phyloP scores from a whole-genome alignment of 2,113 vertebrate species.

The Eudyptes chrysolophus region DNA sequence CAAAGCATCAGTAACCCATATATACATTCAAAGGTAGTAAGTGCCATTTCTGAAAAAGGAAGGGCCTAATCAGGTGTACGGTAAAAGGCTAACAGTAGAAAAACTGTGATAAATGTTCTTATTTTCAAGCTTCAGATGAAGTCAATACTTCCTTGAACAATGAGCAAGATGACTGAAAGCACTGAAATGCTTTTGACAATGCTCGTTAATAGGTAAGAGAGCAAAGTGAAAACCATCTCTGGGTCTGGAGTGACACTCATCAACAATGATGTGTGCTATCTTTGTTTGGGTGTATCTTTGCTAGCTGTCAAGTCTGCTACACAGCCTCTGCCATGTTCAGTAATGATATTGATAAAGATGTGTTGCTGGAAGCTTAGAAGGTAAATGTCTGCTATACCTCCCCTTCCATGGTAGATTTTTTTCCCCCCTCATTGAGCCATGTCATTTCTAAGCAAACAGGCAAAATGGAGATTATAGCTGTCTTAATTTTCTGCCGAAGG shows the following conservation, averaged over 20 bases:
- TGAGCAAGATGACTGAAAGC: neutral
- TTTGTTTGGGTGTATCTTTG: neutral
- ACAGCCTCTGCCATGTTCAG: neutral
- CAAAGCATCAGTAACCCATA: neutral
- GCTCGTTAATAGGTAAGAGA: neutral
- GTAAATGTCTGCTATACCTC: neutral
- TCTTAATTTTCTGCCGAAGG: neutral
- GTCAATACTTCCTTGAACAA: neutral
- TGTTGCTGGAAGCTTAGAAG: neutral
- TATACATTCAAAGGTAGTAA: neutral
- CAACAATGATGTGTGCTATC: fast-evolving
- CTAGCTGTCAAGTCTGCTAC: neutral
- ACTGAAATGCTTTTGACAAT: neutral
- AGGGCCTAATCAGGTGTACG: neutral
- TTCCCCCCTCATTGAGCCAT: neutral
- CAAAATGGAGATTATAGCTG: neutral
- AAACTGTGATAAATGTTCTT: neutral
- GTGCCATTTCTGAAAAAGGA: neutral
- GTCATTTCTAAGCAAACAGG: neutral
- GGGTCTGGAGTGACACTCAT: neutral
- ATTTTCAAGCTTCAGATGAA: neutral
- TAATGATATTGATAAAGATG: neutral
- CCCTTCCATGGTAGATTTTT: neutral
- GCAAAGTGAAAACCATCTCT: neutral
- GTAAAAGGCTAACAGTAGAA: neutral